Percentiles rank a stretch among this genome's conserved stretches.
Conservation (phyloP, 1,140 invertebrate species). For the Diplogasteroides magnus region DNA sequence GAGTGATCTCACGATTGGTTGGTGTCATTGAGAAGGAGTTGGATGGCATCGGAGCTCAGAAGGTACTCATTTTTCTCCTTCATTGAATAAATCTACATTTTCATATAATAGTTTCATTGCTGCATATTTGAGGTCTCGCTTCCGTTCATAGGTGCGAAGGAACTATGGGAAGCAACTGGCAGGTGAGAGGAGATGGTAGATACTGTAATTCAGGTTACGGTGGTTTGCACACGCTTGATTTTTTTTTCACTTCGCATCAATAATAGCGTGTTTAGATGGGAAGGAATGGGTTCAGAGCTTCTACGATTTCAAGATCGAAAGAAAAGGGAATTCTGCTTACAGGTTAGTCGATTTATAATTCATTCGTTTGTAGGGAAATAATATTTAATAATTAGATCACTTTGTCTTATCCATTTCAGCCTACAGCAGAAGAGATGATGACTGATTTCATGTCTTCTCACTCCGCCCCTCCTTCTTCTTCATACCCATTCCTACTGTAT, state of each 20-base stretch:
- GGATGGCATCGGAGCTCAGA: constrained; percentile 14
- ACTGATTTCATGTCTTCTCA: constrained; percentile 10
- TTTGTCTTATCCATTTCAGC: constrained; percentile 22
- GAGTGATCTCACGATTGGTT: constrained; percentile 16
- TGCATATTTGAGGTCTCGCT: constrained; percentile 9
- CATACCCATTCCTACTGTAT: constrained; percentile 21
- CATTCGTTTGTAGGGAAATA: neutral
- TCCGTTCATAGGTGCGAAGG: constrained; percentile 15
- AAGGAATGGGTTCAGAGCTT: constrained; percentile 22
- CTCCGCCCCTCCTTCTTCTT: constrained; percentile 3
- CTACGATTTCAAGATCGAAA: constrained; percentile 13
- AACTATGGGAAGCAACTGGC: constrained; percentile 19
- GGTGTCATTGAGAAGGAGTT: constrained; percentile 23
- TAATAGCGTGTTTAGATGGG: constrained; percentile 17
- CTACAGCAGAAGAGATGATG: constrained; percentile 28
- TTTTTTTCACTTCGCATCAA: no score
- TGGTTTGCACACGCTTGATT: no score
- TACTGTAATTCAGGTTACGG: no score
- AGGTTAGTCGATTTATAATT: constrained; percentile 1
- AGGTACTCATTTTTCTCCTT: no score
- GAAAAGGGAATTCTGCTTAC: constrained; percentile 11
- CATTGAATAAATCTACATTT: no score
- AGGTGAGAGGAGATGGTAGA: constrained; percentile 18
- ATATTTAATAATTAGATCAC: neutral
- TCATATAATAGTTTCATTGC: no score